phyloP scores from a whole-genome alignment of 2,888 invertebrate genomes.

The Catocala nupta region DNA sequence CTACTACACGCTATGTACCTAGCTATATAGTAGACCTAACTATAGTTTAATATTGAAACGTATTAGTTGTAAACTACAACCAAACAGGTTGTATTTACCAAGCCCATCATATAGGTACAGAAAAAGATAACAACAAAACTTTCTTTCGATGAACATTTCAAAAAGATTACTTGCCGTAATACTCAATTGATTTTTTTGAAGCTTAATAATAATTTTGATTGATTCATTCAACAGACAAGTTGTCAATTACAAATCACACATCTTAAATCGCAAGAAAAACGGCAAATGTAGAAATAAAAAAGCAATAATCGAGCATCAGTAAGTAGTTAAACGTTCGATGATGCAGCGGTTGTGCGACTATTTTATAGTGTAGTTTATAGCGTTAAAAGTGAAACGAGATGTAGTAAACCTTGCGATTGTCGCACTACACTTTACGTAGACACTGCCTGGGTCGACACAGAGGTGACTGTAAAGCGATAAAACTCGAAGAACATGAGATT shows the following conservation, averaged over 20 bases:
- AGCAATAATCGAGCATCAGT: constrained; percentile 34
- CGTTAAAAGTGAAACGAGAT: constrained; percentile 74
- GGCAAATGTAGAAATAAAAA: constrained; percentile 32
- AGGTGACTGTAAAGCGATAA: constrained; percentile 50
- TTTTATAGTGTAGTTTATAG: constrained; percentile 75
- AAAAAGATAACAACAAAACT: too few species aligned
- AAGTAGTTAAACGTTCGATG: constrained; percentile 60
- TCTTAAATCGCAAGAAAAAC: background rate
- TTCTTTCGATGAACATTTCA: too few species aligned
- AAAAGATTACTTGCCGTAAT: too few species aligned
- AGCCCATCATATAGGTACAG: too few species aligned
- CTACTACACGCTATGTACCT: too few species aligned
- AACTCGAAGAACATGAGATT: constrained; percentile 34
- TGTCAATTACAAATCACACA: too few species aligned
- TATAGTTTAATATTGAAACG: too few species aligned
- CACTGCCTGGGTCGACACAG: constrained; percentile 53
- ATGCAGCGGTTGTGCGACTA: constrained; percentile 61
- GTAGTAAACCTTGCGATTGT: constrained; percentile 73
- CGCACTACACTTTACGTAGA: constrained; percentile 63
- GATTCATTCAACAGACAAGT: background rate
- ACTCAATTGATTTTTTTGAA: too few species aligned
- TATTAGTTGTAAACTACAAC: too few species aligned
- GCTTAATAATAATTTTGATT: too few species aligned
- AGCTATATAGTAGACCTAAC: too few species aligned
- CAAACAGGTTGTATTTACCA: too few species aligned